Percentiles rank a stretch among this genome's conserved stretches.
Evolutionary conservation across 2,113 vertebrate genomes (phyloP).

Genomic region (Dryoscopus gambensis): DNA sequence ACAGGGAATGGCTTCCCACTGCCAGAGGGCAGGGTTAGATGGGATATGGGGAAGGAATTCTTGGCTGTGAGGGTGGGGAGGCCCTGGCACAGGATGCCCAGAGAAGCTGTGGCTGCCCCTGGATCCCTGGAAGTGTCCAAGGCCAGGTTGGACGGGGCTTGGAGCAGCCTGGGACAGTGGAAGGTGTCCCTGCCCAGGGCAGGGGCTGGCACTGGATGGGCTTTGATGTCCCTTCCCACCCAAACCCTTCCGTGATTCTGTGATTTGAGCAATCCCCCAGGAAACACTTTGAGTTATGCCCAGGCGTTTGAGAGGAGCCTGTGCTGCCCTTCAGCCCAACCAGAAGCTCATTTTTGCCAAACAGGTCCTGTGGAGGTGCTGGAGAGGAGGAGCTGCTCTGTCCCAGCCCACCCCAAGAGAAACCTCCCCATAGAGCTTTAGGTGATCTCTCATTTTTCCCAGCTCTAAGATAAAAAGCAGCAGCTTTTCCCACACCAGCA

Average conservation of each 20-base stretch:
- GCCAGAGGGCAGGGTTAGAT: fast-evolving
- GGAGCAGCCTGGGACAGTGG: fast-evolving
- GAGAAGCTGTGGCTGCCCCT: neutral
- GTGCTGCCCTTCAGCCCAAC: neutral
- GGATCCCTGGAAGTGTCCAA: neutral
- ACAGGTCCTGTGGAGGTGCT: fast-evolving
- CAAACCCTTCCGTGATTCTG: neutral
- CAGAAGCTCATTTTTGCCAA: neutral
- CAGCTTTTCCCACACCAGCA: neutral
- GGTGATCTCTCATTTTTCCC: neutral
- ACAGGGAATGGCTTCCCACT: neutral
- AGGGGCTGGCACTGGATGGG: fast-evolving
- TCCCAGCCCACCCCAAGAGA: neutral
- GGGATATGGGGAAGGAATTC: neutral
- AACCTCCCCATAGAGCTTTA: neutral
- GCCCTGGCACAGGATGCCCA: fast-evolving
- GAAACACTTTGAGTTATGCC: neutral
- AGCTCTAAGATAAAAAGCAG: neutral
- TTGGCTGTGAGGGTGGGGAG: fast-evolving
- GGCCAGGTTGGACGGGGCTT: fast-evolving
- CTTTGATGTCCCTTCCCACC: fast-evolving
- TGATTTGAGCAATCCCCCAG: neutral
- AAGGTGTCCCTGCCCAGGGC: neutral
- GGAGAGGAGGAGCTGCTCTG: neutral
- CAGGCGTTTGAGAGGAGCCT: neutral